Percentiles rank a stretch among this genome's conserved stretches.
Conservation (phyloP, 2,888 invertebrate genomes). For the Leucophora obtusa region DNA sequence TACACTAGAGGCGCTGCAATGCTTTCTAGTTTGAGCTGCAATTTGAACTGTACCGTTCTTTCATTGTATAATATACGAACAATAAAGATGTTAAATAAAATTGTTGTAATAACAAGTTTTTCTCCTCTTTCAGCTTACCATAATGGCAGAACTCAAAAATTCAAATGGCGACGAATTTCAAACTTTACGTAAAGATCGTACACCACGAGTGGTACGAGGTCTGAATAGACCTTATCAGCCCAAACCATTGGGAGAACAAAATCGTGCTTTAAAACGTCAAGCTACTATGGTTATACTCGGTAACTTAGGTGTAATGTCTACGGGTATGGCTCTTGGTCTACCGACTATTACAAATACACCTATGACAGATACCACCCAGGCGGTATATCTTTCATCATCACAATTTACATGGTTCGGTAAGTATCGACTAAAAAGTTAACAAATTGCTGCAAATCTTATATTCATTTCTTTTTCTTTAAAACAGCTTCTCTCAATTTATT, state of each 20-base stretch:
- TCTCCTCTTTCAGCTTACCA: not conserved
- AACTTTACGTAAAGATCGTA: constrained; percentile 47
- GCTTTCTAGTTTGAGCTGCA: too few species aligned
- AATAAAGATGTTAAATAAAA: not conserved
- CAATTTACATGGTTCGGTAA: constrained; percentile 78
- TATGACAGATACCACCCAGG: constrained; percentile 70
- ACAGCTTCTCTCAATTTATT: constrained; percentile 76
- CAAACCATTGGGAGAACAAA: constrained; percentile 74
- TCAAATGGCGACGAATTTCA: constrained; percentile 51
- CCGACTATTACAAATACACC: constrained; percentile 75
- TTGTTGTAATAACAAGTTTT: not conserved
- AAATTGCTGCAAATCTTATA: not conserved
- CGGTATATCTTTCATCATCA: constrained; percentile 69
- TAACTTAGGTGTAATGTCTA: constrained; percentile 75
- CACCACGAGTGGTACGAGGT: constrained; percentile 68
- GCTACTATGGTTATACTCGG: constrained; percentile 75
- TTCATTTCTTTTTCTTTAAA: not conserved
- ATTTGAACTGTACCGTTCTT: too few species aligned
- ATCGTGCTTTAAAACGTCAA: constrained; percentile 74
- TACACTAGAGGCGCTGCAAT: too few species aligned
- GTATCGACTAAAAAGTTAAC: not conserved
- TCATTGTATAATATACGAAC: too few species aligned
- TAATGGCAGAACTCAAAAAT: constrained; percentile 36
- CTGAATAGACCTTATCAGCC: constrained; percentile 65
- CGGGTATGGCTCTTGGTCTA: constrained; percentile 75